Base-by-base conservation (phyloP, 2,797 vertebrate species). In the Periparus ater region DNA sequence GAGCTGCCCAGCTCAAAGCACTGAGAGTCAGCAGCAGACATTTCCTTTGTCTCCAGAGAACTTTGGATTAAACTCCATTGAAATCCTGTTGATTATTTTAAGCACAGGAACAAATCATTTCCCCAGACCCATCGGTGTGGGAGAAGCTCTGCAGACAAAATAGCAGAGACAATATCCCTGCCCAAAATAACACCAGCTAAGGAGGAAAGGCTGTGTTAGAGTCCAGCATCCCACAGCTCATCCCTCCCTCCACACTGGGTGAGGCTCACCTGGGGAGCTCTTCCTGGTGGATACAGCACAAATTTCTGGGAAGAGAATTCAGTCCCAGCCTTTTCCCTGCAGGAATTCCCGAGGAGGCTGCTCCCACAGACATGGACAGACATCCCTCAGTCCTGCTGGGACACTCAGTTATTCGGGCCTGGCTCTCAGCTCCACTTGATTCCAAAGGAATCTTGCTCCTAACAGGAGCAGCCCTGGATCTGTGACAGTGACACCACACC, bases 371-470 rank as follows among this genome's bases (percentile, higher is more conserved):
- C 44, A 29, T 0, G 19, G 61, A 29, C 51, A 78, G 89, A 44
- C 36, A n/a, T 77, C 62, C 8, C 76, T 38, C 82, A 50, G 0
- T 42, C 68, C 77, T 30, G 34, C 44, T 68, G 82, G 44, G 65
- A 82, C 36, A 42, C n/a, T 42, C 45, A 50, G 65, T 53, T 54
- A 34, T 66, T 70, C 85, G 66, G 76, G 42, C 75, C 81, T 87
- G 88, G 58, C 23, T 71, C 82, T 92, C n/a, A 2, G 29, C 81
- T 87, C 81, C 84, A 74, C 32, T 72, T 29, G 36, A 83, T 89
- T 89, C 91, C 74, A 67, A 88, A 70, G 55, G 83, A 68, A 72
- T 88, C 90, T 77, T 88, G 76, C 81, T 72, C 15, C 70, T 65
- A 18, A 44, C 40, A 73, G 90, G 45, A 78, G 58, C 8, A 2